Evolutionary conservation across 2,797 vertebrate species (phyloP).

Genomic region (Hyperoplus lanceolatus): DNA sequence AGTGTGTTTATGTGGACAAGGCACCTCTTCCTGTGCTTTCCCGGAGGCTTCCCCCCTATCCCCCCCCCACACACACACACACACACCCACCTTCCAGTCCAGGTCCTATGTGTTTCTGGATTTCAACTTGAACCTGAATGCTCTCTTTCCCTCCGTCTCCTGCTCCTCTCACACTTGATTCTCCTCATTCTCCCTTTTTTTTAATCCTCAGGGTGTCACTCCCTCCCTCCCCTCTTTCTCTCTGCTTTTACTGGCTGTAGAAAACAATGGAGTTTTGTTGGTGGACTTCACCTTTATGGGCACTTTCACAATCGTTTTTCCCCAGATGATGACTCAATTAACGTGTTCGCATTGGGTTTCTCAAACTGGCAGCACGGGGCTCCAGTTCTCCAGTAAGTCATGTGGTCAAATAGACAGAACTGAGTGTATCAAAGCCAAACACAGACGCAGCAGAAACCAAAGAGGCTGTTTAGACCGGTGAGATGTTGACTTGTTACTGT

Average conservation of each 20-base stretch:
- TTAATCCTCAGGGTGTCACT: conserved; percentile 39
- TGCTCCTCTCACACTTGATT: conserved; percentile 43
- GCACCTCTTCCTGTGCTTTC: conserved; percentile 85
- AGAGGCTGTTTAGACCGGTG: conserved; percentile 73
- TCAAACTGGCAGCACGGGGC: conserved; percentile 44
- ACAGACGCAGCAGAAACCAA: conserved; percentile 66
- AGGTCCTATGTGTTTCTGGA: conserved; percentile 51
- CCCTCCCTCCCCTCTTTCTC: conserved; percentile 11
- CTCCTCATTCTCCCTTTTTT: conserved; percentile 30
- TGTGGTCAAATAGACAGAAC: conserved; percentile 53
- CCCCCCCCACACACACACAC: no score
- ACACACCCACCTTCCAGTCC: conserved; percentile 31
- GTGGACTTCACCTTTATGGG: conserved; percentile 51
- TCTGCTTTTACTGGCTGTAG: conserved; percentile 50
- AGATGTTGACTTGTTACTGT: conserved; percentile 75
- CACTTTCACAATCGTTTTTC: conserved; percentile 27
- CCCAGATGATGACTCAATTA: conserved; percentile 58
- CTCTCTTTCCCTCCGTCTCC: conserved; percentile 31
- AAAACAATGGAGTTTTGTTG: conserved; percentile 73
- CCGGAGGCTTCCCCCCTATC: conserved; percentile 41
- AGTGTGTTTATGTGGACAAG: conserved; percentile 87
- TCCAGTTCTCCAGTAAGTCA: conserved; percentile 60
- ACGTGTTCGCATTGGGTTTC: conserved; percentile 47
- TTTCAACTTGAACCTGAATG: conserved; percentile 48
- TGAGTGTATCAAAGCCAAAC: conserved; percentile 69